Conservation (phyloP, 1,140 invertebrate species). For the Magallana angulata region DNA sequence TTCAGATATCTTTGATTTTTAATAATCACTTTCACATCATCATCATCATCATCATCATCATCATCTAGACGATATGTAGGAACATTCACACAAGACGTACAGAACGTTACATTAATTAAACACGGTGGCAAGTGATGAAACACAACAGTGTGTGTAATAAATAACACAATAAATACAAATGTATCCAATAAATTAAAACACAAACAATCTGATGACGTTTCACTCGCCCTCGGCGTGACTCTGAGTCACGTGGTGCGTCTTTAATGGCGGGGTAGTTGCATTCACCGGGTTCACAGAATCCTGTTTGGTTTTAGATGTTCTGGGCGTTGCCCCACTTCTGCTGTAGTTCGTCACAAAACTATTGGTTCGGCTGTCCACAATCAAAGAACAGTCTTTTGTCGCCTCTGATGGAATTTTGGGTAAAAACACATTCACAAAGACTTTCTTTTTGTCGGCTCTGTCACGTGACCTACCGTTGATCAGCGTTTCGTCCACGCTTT, state of each 20-base stretch:
- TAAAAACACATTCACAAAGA: slow-evolving; percentile 32
- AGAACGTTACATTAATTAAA: too few species aligned
- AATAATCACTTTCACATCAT: too few species aligned
- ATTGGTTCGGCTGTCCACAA: not conserved
- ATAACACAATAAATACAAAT: too few species aligned
- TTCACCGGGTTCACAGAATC: not conserved
- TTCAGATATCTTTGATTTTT: too few species aligned
- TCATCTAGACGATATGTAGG: too few species aligned
- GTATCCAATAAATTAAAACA: too few species aligned
- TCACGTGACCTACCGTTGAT: not conserved
- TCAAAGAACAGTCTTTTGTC: not conserved
- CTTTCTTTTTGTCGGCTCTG: slow-evolving; percentile 15
- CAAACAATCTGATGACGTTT: not conserved
- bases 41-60: too few species aligned
- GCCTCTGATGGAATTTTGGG: slow-evolving; percentile 5
- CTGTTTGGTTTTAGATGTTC: not conserved
- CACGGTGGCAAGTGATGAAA: too few species aligned
- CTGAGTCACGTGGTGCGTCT: not conserved
- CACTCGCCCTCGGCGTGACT: not conserved
- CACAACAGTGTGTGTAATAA: too few species aligned
- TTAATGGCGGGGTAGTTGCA: not conserved
- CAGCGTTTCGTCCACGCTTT: slow-evolving; percentile 34
- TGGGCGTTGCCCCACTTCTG: not conserved
- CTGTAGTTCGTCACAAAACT: not conserved
- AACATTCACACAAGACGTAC: too few species aligned